Evolutionary conservation across 2,113 vertebrate species (phyloP).

Genomic region (Sinosuthora webbiana): DNA sequence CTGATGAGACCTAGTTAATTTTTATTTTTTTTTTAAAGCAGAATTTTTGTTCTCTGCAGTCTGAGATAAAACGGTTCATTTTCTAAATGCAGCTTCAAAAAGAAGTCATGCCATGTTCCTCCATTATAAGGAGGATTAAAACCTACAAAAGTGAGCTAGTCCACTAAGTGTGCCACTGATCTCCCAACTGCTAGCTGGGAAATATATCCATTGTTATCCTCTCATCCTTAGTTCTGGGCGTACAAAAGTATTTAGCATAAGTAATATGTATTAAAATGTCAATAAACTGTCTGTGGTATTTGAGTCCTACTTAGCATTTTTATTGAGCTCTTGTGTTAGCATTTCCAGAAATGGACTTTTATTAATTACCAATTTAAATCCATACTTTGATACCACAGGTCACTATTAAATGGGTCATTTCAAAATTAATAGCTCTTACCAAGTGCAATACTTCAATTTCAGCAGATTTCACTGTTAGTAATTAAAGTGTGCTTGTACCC

Average conservation of each 20-base stretch:
- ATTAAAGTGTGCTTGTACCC: slow-evolving; percentile 73
- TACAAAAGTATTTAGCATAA: slow-evolving; percentile 67
- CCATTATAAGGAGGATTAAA: slow-evolving; percentile 69
- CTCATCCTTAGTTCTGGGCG: slow-evolving; percentile 47
- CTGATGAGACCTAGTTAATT: not conserved
- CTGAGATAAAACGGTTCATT: slow-evolving; percentile 50
- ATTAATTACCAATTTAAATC: slow-evolving; percentile 84
- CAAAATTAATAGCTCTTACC: slow-evolving; percentile 74
- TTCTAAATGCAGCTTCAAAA: slow-evolving; percentile 55
- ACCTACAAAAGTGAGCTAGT: slow-evolving; percentile 43
- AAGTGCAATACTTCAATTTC: slow-evolving; percentile 75
- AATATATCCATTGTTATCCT: slow-evolving; percentile 46
- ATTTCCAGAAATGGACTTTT: slow-evolving; percentile 76
- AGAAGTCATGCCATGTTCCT: slow-evolving; percentile 12
- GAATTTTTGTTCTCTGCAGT: slow-evolving; percentile 30
- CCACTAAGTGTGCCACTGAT: slow-evolving; percentile 32
- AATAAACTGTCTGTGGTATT: slow-evolving; percentile 71
- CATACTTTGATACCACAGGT: slow-evolving; percentile 74
- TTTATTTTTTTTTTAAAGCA: not conserved
- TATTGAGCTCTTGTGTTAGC: slow-evolving; percentile 76
- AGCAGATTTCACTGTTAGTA: slow-evolving; percentile 72
- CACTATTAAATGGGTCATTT: slow-evolving; percentile 81
- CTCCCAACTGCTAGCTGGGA: slow-evolving; percentile 26
- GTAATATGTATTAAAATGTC: slow-evolving; percentile 74
- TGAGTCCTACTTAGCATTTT: slow-evolving; percentile 81